These are phyloP conservation scores for Micromys minutus DNA, from an alignment of 2,113 vertebrate genomes.

Conservation along the genomic window DNA sequence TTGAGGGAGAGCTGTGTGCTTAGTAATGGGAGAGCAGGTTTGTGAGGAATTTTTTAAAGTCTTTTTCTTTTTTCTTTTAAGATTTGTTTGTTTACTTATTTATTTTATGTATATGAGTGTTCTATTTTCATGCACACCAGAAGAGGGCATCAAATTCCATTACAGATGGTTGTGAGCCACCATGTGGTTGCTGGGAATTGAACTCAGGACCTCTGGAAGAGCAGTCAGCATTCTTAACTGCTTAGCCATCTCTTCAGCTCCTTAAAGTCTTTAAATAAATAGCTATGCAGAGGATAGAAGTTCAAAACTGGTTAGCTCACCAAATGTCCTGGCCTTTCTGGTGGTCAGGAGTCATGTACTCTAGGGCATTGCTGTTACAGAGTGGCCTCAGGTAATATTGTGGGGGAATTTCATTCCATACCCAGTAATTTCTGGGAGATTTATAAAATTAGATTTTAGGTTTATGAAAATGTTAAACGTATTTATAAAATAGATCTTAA, in stretches of 20 bases:
- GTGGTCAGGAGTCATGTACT: neutral
- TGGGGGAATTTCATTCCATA: neutral
- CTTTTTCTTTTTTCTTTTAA: neutral
- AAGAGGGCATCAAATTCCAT: too few relatives aligned
- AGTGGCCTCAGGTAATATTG: neutral
- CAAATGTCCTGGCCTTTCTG: neutral
- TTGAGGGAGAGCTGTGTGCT: neutral
- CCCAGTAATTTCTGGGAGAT: neutral
- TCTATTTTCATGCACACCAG: too few relatives aligned
- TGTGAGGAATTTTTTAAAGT: neutral
- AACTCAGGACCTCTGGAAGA: too few relatives aligned
- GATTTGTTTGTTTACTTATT: too few relatives aligned
- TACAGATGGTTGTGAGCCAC: too few relatives aligned
- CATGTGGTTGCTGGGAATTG: too few relatives aligned
- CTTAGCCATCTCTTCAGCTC: too few relatives aligned
- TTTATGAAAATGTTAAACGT: neutral
- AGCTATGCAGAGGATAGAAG: neutral
- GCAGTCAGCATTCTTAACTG: too few relatives aligned
- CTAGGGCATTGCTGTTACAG: neutral
- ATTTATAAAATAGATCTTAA: neutral
- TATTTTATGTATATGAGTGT: too few relatives aligned
- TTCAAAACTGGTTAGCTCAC: neutral
- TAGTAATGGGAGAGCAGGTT: neutral
- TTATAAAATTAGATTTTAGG: neutral
- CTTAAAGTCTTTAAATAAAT: too few relatives aligned